Base-by-base conservation (phyloP, 2,113 vertebrate genomes). In the Corythaeola cristata region DNA sequence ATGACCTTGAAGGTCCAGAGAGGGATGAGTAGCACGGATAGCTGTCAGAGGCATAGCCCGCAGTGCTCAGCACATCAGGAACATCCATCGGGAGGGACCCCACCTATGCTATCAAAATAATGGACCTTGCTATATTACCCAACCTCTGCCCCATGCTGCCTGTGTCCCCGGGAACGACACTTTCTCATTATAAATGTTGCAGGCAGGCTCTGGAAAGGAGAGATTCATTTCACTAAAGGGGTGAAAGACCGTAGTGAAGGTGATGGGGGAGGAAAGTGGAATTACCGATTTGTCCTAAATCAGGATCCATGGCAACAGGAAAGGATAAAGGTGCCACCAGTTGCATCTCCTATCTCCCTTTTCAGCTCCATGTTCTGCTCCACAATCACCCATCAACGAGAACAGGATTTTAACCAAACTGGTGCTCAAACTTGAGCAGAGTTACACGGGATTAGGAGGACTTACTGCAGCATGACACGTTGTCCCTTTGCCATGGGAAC, bases 391-490 rank as follows among this genome's bases (percentile, higher is more conserved):
- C 73, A 32, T 4, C 39, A 16, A 14, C 2, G 1, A 62, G 35
- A 26, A 27, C 2, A 12, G 24, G 9, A 3, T 35, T 89, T 62
- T 32, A 64, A 79, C 37, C 59, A 58, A 71, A 85, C 9, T 59
- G 28, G 1, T 3, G 26, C 28, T 35, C 35, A 20, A 8, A 7
- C 3, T 7, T 2, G 11, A 73, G 59, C 76, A 79, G 55, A 60
- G 19, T 14, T 47, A 32, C 3, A 47, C 47, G 3, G 2, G 28
- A n/a, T 21, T 10, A 56, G 73, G 39, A 79, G 33, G 47, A 35
- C 4, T 81, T 50, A 13, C 15, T 86, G 32, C 35, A 39, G 6
- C 17, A 20, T 0, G 2, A 39, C 15, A 39, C 1, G 0, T 3
- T 41, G 12, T 33, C 33, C 83, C 18, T 59, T 27, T 78, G 35